Percentiles rank a stretch among this genome's conserved stretches.
These are phyloP conservation scores for Hermodice carunculata DNA, from an alignment of 2,888 invertebrate species.

Conservation along the genomic window DNA sequence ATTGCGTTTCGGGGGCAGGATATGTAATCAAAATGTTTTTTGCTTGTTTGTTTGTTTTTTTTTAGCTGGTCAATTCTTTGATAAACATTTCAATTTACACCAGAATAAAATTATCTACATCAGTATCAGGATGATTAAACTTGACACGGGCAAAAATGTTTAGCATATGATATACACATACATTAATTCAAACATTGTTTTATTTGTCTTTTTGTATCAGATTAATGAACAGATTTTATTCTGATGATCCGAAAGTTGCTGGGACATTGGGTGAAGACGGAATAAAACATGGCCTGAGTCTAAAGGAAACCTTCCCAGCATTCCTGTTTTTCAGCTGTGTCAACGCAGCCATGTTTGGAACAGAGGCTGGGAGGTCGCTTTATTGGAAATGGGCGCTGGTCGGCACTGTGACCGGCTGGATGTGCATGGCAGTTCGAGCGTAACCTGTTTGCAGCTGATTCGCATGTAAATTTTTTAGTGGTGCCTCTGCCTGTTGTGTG, in stretches of 20 bases:
- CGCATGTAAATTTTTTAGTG: too few relatives aligned
- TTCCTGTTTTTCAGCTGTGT: background rate
- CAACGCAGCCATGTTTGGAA: constrained; percentile 7
- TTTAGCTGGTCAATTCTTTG: too few relatives aligned
- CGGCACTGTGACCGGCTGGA: constrained; percentile 30
- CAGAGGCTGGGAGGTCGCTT: constrained; percentile 19
- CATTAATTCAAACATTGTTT: background rate
- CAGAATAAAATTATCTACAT: too few relatives aligned
- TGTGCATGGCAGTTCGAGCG: constrained; percentile 15
- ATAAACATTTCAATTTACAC: too few relatives aligned
- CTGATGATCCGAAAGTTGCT: background rate
- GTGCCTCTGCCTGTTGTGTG: too few relatives aligned
- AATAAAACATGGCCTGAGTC: background rate
- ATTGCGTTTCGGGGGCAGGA: too few relatives aligned
- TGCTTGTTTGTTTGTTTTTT: too few relatives aligned
- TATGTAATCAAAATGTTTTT: too few relatives aligned
- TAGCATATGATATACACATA: too few relatives aligned
- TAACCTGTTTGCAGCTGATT: background rate
- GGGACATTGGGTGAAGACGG: constrained; percentile 14
- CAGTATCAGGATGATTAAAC: too few relatives aligned
- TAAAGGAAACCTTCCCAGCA: constrained; percentile 10
- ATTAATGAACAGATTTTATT: constrained; percentile 13
- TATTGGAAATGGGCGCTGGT: constrained; percentile 26
- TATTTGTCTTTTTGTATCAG: background rate
- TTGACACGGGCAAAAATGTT: too few relatives aligned